Evolutionary conservation across 2,888 invertebrate species (phyloP).

Genomic region (Megamerina dolium): DNA sequence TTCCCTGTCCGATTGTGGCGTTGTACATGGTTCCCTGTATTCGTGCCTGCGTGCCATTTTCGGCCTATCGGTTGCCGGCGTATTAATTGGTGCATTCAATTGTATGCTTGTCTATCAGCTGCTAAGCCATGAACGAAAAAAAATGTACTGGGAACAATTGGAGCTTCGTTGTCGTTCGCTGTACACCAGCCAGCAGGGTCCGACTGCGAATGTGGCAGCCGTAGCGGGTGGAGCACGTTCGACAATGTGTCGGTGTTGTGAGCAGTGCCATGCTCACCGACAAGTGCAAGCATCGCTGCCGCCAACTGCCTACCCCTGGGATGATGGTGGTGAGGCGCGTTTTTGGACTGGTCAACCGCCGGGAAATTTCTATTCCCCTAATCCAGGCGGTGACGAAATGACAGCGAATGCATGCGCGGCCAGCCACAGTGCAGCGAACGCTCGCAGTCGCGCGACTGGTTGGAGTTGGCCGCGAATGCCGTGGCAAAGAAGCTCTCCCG

Average conservation of each 20-base stretch:
- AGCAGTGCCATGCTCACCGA: constrained; percentile 58
- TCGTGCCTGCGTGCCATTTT: constrained; percentile 84
- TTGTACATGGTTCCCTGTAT: constrained; percentile 84
- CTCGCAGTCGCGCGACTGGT: constrained; percentile 45
- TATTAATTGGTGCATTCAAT: constrained; percentile 84
- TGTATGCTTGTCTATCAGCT: constrained; percentile 89
- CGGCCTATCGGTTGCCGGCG: constrained; percentile 85
- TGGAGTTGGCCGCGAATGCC: constrained; percentile 70
- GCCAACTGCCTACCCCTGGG: constrained; percentile 57
- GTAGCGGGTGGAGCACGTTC: constrained; percentile 48
- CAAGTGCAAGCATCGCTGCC: constrained; percentile 53
- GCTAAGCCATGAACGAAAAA: constrained; percentile 84
- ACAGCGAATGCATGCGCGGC: constrained; percentile 10
- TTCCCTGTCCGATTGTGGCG: constrained; percentile 79
- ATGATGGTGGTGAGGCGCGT: constrained; percentile 48
- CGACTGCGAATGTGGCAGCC: constrained; percentile 32
- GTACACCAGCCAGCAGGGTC: constrained; percentile 53
- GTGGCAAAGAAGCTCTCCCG: constrained; percentile 58
- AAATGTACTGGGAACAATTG: constrained; percentile 91
- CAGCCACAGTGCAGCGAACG: constrained; percentile 35
- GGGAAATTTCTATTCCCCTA: constrained; percentile 79
- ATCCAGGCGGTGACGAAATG: constrained; percentile 60
- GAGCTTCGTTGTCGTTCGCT: constrained; percentile 77
- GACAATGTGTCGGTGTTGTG: constrained; percentile 60
- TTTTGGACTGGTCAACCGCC: constrained; percentile 55